phyloP scores from a whole-genome alignment of 2,888 invertebrate species.

The Dasypolia templi region DNA sequence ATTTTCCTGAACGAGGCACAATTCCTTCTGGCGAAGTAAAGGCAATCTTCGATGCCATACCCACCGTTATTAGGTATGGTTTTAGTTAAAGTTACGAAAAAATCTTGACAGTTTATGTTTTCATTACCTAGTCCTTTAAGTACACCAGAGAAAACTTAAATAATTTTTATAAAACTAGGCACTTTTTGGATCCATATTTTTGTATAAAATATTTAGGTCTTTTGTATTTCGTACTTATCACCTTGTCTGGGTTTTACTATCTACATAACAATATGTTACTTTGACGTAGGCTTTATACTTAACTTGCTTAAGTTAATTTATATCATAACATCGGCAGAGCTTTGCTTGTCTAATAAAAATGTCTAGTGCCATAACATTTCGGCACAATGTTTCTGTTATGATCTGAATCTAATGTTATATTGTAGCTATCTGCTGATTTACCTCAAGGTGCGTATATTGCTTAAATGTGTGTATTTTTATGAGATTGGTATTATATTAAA shows the following conservation, averaged over 20 bases:
- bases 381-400: background rate
- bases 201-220: slow-evolving; percentile 5
- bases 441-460: background rate
- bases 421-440: background rate
- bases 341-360: background rate
- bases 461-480: background rate
- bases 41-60: background rate
- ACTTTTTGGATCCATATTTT: slow-evolving; percentile 11
- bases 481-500: background rate
- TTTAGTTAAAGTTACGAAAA: background rate
- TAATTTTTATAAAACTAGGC: background rate
- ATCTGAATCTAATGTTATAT: background rate
- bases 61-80: background rate
- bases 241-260: background rate
- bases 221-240: background rate
- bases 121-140: background rate
- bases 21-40: slow-evolving; percentile 5
- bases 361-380: background rate
- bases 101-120: background rate
- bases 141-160: slow-evolving; percentile 17
- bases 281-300: background rate
- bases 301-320: background rate
- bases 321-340: background rate
- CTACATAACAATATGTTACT: background rate
- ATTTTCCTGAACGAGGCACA: slow-evolving; percentile 7